These are phyloP conservation scores for Pempheris klunzingeri DNA, from an alignment of 2,797 vertebrate species.

Conservation along the genomic window DNA sequence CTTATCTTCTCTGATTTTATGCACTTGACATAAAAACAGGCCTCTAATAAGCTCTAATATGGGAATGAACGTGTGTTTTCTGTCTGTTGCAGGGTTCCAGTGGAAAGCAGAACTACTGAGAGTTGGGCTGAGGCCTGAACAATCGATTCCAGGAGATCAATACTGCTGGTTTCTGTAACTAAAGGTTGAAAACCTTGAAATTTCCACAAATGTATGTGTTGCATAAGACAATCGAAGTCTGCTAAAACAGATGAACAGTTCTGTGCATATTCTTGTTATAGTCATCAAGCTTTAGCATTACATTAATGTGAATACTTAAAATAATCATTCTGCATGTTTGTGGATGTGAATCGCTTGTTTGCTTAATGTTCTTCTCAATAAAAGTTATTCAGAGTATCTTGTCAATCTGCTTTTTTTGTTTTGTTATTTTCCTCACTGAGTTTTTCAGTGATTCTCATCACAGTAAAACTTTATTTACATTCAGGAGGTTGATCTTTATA, in stretches of 20 bases:
- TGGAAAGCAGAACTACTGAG: conserved; percentile 38
- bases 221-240: neutral
- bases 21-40: neutral
- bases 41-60: neutral
- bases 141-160: neutral
- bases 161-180: conserved; percentile 12
- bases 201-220: too few species aligned
- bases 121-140: neutral
- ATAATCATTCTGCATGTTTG: neutral
- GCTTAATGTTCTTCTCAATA: conserved; percentile 13
- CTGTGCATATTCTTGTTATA: neutral
- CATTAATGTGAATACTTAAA: neutral
- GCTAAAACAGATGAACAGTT: neutral
- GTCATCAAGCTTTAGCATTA: neutral
- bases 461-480: neutral
- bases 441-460: neutral
- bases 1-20: neutral
- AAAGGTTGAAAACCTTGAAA: neutral
- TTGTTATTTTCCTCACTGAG: too few species aligned
- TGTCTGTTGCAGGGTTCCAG: conserved; percentile 54
- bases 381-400: conserved; percentile 4
- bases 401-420: too few species aligned
- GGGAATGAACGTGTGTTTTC: neutral
- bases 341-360: neutral
- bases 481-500: neutral